phyloP scores from a whole-genome alignment of 2,797 vertebrate genomes.

The Lagocephalus sceleratus region DNA sequence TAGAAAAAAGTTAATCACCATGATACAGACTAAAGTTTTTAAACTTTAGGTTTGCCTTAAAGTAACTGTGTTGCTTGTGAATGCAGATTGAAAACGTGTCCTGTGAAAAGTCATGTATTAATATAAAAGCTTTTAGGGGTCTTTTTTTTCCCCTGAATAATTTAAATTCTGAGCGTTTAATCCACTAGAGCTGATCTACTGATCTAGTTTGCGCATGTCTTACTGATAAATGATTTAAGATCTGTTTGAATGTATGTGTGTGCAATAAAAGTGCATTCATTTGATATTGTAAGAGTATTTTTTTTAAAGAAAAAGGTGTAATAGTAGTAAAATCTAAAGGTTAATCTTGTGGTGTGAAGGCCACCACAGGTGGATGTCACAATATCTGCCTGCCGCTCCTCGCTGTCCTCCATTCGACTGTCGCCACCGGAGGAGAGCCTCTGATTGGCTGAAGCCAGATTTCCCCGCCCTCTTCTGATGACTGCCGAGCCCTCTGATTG shows the following conservation, averaged over 20 bases:
- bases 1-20: constrained; percentile 1
- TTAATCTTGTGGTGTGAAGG: background rate
- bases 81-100: constrained; percentile 8
- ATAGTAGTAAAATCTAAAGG: background rate
- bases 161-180: constrained; percentile 22
- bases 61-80: constrained; percentile 1
- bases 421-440: constrained; percentile 32
- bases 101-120: constrained; percentile 20
- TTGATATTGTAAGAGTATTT: background rate
- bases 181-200: constrained; percentile 6
- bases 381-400: background rate
- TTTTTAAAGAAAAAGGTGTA: background rate
- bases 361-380: constrained; percentile 24
- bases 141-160: constrained; percentile 11
- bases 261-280: constrained; percentile 40
- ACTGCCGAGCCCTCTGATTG: constrained; percentile 54
- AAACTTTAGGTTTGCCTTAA: constrained; percentile 2
- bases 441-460: constrained; percentile 59
- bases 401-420: background rate
- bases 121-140: constrained; percentile 4
- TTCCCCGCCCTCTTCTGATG: constrained; percentile 74
- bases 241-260: background rate
- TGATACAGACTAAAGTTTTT: constrained; percentile 3
- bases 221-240: background rate
- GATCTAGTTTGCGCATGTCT: constrained; percentile 15